These are phyloP conservation scores for Mimumesa dahlbomi DNA, from an alignment of 2,888 invertebrate species.

Conservation along the genomic window DNA sequence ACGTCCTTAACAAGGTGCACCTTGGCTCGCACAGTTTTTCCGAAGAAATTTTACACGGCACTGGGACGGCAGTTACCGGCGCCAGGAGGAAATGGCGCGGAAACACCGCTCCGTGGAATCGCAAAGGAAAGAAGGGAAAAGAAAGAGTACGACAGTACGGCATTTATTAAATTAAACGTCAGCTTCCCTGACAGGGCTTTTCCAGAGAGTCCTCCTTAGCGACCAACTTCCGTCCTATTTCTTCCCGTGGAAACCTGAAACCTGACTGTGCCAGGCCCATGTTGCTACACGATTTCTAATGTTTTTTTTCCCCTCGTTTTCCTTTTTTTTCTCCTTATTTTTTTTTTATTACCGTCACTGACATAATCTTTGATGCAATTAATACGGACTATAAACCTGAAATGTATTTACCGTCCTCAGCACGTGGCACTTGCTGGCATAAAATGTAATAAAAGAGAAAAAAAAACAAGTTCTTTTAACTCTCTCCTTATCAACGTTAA, in stretches of 20 bases:
- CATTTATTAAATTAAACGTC: conserved; percentile 68
- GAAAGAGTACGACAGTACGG: conserved; percentile 45
- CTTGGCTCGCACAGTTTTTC: conserved; percentile 48
- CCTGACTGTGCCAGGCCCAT: conserved; percentile 41
- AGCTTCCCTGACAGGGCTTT: conserved; percentile 59
- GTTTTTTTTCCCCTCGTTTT: not conserved
- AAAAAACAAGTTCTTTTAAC: no score
- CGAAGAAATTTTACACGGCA: conserved; percentile 65
- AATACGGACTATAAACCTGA: not conserved
- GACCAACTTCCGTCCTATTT: conserved; percentile 50
- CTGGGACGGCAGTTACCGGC: conserved; percentile 42
- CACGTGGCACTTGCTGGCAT: no score
- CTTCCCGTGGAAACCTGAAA: conserved; percentile 33
- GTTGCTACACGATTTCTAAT: conserved; percentile 28
- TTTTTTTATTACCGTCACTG: conserved; percentile 1
- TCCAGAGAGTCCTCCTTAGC: conserved; percentile 53
- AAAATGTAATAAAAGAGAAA: no score
- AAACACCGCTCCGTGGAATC: conserved; percentile 43
- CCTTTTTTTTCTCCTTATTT: not conserved
- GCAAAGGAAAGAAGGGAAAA: conserved; percentile 40
- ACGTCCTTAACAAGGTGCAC: conserved; percentile 57
- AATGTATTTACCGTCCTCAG: no score
- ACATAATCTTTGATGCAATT: not conserved
- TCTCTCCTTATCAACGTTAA: no score
- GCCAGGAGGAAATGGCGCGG: conserved; percentile 57